Evolutionary conservation across 2,113 vertebrate species (phyloP), one percentile per base, ranked within the genome.

Genomic region (Galbula dea): DNA sequence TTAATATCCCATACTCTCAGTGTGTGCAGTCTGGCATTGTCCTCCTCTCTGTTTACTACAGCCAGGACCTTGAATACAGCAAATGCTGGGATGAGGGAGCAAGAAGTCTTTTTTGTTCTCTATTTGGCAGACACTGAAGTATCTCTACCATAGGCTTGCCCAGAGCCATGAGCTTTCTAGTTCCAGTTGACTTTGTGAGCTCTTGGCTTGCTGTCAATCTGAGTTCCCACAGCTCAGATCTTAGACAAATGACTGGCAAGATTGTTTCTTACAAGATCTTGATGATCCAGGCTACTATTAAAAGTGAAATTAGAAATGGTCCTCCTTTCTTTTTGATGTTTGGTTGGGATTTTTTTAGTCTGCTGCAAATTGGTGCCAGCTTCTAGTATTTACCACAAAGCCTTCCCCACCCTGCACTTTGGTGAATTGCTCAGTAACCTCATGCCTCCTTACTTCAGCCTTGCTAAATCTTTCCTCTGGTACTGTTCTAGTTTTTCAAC

Each of bases 131-230:
- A 11, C 81, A 67, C 45, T 58, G 21, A 66, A 32, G 20, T 67
- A 9, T 73, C 4, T 0, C 43, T 36, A 0, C 20, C 1, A 1
- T 19, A 77, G 61, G 7, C 34, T n/a, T 79, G 14, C 8, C 54
- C 3, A 4, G 30, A 51, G 65, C 59, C 5, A 1, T 0, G 12
- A 54, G 52, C 5, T n/a, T 81, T 67, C 19, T 20, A 27, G 30
- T 17, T 79, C 49, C 71, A n/a, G 4, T 0, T 1, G 34, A 19
- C 32, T 62, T 73, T 2, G 1, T 41, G 72, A 89, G 58, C 66
- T 63, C 39, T 84, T 37, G 67, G 5, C 59, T 84, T 61, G 22
- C 89, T 48, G 1, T 66, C 51, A 46, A 24, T 37, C 14, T 51
- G 48, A 6, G 5, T 65, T 63, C n/a, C 27, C 19, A 45, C 27